These are phyloP conservation scores for Hybognathus amarus DNA, from an alignment of 2,797 vertebrate species.

Conservation along the genomic window DNA sequence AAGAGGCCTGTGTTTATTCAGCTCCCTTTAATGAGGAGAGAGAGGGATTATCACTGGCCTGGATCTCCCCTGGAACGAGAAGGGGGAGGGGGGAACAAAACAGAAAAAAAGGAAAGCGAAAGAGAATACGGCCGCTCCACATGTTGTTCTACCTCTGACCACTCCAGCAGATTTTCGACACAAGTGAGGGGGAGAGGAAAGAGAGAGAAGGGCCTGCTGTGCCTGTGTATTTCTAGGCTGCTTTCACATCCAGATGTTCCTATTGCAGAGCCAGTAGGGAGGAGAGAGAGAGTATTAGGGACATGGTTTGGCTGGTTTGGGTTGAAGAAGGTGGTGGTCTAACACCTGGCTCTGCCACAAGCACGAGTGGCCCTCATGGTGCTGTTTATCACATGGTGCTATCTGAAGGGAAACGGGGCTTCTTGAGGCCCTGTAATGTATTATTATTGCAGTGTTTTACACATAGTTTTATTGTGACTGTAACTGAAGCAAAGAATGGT, in stretches of 20 bases:
- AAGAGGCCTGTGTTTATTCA: constrained; percentile 87
- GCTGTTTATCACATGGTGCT: constrained; percentile 68
- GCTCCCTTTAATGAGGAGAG: constrained; percentile 84
- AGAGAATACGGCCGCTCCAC: constrained; percentile 79
- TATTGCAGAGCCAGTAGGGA: constrained; percentile 65
- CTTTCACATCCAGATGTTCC: constrained; percentile 77
- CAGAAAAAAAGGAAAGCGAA: constrained; percentile 69
- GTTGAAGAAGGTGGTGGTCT: constrained; percentile 29
- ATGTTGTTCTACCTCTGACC: constrained; percentile 79
- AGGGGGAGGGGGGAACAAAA: constrained; percentile 21
- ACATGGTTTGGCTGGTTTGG: constrained; percentile 60
- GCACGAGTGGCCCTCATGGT: constrained; percentile 49
- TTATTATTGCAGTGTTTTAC: constrained; percentile 68
- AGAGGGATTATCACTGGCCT: constrained; percentile 80
- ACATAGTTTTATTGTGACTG: constrained; percentile 70
- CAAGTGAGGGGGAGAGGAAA: constrained; percentile 48
- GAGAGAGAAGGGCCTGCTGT: constrained; percentile 52
- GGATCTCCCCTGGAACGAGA: constrained; percentile 69
- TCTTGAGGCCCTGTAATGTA: constrained; percentile 68
- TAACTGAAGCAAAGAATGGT: constrained; percentile 54
- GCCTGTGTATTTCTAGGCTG: constrained; percentile 64
- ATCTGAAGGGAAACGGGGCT: constrained; percentile 69
- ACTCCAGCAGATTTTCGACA: constrained; percentile 70
- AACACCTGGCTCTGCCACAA: constrained; percentile 43
- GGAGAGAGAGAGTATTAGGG: constrained; percentile 51